Evolutionary conservation across 2,797 vertebrate species (phyloP).

Genomic region (Columba guinea): DNA sequence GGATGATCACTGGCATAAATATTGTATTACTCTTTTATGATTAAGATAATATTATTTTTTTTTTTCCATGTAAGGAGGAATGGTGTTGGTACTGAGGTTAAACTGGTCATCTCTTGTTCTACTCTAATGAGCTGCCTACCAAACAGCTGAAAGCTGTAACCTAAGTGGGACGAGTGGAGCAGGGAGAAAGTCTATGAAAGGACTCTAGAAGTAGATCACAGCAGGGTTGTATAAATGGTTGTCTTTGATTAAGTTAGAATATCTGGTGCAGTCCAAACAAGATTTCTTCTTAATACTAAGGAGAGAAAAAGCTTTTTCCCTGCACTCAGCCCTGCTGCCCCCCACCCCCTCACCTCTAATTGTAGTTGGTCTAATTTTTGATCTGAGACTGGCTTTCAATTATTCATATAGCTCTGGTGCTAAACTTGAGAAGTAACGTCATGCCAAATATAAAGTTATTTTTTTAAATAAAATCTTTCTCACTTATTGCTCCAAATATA

Average conservation of each 20-base stretch:
- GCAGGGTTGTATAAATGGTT: background rate
- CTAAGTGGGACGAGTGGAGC: background rate
- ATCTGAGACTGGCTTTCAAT: background rate
- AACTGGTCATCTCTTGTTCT: background rate
- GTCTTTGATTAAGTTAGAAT: background rate
- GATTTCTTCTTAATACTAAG: background rate
- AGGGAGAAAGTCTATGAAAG: background rate
- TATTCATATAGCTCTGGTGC: background rate
- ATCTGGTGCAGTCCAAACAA: background rate
- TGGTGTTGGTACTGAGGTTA: background rate
- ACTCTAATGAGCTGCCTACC: background rate
- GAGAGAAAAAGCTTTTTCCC: background rate
- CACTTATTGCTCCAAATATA: background rate
- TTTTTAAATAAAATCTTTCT: background rate
- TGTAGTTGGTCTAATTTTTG: background rate
- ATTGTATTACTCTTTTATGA: background rate
- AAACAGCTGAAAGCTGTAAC: background rate
- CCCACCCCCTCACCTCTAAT: too few species aligned
- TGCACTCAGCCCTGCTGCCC: too few species aligned
- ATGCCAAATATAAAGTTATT: background rate
- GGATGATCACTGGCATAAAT: background rate
- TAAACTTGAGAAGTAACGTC: background rate
- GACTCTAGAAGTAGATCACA: background rate
- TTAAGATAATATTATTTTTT: background rate
- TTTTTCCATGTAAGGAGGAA: background rate